A percentile compares a stretch with the other conserved stretches of the same genome.
These are phyloP conservation scores for Pelosia muscerda DNA, from an alignment of 2,888 invertebrate species.

Conservation along the genomic window DNA sequence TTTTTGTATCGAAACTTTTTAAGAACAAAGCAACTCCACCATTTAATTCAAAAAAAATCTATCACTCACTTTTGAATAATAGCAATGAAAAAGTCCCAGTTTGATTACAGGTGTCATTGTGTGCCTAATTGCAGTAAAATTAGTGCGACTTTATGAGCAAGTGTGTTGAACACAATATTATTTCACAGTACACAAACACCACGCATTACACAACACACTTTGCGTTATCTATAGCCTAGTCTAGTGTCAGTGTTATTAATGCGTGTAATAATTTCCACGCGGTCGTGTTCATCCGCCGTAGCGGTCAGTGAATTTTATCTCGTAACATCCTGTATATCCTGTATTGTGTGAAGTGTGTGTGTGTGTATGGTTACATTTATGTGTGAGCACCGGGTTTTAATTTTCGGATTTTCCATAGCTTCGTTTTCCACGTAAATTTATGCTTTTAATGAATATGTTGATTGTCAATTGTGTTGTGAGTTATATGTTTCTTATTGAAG, in stretches of 20 bases:
- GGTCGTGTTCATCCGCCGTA: slow-evolving; percentile 46
- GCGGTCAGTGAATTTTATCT: slow-evolving; percentile 53
- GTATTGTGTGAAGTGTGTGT: background rate
- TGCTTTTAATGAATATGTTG: slow-evolving; percentile 13
- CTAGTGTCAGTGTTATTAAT: slow-evolving; percentile 40
- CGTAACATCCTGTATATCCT: slow-evolving; percentile 35
- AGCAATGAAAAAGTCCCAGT: too few species aligned
- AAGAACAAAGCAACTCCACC: too few species aligned
- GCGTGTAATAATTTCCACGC: slow-evolving; percentile 42
- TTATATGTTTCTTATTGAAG: background rate
- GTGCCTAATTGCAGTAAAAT: too few species aligned
- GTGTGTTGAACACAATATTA: background rate
- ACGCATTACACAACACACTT: background rate
- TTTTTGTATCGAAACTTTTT: too few species aligned
- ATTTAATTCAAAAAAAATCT: too few species aligned
- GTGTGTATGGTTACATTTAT: too few species aligned
- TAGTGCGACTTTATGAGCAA: too few species aligned
- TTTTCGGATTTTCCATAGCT: slow-evolving; percentile 20
- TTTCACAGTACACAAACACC: slow-evolving; percentile 1
- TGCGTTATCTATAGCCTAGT: slow-evolving; percentile 10
- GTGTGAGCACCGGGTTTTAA: slow-evolving; percentile 11
- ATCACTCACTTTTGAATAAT: too few species aligned
- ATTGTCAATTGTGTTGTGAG: background rate
- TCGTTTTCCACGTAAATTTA: slow-evolving; percentile 33
- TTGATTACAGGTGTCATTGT: too few species aligned